Base-by-base conservation (phyloP, 2,888 invertebrate genomes). In the Dolichomitus sp. region DNA sequence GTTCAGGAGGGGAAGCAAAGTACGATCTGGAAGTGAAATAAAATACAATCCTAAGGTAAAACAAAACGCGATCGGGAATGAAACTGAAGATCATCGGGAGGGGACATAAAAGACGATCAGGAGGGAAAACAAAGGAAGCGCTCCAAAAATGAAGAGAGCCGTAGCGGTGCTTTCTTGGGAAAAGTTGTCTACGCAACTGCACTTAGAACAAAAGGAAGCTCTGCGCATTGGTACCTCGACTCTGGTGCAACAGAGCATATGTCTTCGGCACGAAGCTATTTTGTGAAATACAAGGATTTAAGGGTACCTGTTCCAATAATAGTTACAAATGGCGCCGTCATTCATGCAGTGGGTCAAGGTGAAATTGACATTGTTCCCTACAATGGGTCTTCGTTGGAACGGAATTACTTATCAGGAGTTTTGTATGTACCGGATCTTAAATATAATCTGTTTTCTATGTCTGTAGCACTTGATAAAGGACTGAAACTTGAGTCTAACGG, bases 181-280 rank as follows among this genome's bases (percentile, higher is more conserved):
- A 9, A 7, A 9, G n/a, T 50, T 5, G 33, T 66, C 50, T 23
- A 30, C 6, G 50, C 66, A 6, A 6, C 23, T 4, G n/a, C 50
- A 42, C 0, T 48, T n/a, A 2, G 12, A 12, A 0, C 48, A 12
- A 33, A 50, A 50, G 12, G n/a, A 9, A 4, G 7, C 17, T 50
- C 27, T 2, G 66, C 30, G 17, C 33, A 66, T 45, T 66, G 48
- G 50, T 48, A 17, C 33, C 12, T 66, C 12, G 66, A 50, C 17
- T 66, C 66, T 1, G 66, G 50, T 5, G 65, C 65, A 11, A 75
- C 69, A 23, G 61, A 75, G 54, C 80, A 80, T 14, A 75, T 80
- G 80, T 75, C 75, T 0, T 19, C 61, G 12, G 33, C 17, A 19
- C 57, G 45, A 9, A 42, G 54, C n/a, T 65, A 61, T 57, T 75